phyloP scores from a whole-genome alignment of 53 echinoderm and acorn worm species.

The Mesocentrotus franciscanus region DNA sequence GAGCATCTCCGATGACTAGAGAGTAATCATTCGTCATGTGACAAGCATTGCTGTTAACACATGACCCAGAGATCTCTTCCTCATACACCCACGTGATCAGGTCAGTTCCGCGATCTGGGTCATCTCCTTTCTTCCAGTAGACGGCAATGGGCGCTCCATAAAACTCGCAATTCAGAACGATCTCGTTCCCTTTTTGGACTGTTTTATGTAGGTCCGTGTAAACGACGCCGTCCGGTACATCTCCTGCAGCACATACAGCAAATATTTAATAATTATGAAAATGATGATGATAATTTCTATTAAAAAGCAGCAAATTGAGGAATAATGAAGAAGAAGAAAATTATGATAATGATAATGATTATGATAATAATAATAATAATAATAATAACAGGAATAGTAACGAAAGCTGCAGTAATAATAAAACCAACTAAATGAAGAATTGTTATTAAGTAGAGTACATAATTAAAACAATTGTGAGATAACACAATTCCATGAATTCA shows the following conservation, averaged over 20 bases:
- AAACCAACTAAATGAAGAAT: too few relatives aligned
- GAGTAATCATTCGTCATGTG: background rate
- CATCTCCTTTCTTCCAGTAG: constrained; percentile 31
- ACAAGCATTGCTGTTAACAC: background rate
- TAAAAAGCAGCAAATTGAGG: too few relatives aligned
- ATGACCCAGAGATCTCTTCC: background rate
- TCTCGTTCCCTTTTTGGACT: background rate
- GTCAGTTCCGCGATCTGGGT: background rate
- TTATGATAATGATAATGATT: too few relatives aligned
- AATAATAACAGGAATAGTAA: too few relatives aligned
- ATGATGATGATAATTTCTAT: too few relatives aligned
- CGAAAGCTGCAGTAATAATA: too few relatives aligned
- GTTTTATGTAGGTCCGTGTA: background rate
- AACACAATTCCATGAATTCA: too few relatives aligned
- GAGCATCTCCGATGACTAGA: background rate
- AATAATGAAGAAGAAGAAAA: too few relatives aligned
- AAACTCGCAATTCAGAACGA: background rate
- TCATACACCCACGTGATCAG: background rate
- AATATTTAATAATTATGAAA: too few relatives aligned
- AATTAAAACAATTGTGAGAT: too few relatives aligned
- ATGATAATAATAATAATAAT: too few relatives aligned
- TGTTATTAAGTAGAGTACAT: too few relatives aligned
- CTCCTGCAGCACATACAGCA: background rate
- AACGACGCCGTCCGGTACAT: background rate
- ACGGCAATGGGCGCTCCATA: background rate